A percentile compares a stretch with the other conserved stretches of the same genome.
Evolutionary conservation across 2,888 invertebrate genomes (phyloP).

Genomic region (Chymomyza amoena): DNA sequence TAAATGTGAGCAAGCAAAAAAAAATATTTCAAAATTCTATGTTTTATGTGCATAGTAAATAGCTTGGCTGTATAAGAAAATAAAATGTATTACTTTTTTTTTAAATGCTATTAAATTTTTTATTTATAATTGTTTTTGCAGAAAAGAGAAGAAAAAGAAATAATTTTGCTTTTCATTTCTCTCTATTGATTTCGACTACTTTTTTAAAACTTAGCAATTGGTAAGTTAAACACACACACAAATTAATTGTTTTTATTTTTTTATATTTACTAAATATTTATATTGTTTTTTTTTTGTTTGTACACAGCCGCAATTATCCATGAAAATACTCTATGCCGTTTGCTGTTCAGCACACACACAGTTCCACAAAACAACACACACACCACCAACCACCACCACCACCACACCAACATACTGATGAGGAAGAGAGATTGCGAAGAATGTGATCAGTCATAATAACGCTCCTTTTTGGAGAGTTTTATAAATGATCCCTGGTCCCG

Average conservation of each 20-base stretch:
- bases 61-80: slow-evolving; percentile 1
- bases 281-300: slow-evolving; percentile 20
- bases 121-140: slow-evolving; percentile 43
- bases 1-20: slow-evolving; percentile 8
- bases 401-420: slow-evolving; percentile 8
- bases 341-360: slow-evolving; percentile 17
- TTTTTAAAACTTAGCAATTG: slow-evolving; percentile 35
- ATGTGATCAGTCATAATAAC: background rate
- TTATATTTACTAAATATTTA: slow-evolving; percentile 1
- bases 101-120: slow-evolving; percentile 9
- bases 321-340: slow-evolving; percentile 47
- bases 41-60: background rate
- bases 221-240: slow-evolving; percentile 49
- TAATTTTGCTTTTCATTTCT: slow-evolving; percentile 56
- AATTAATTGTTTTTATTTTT: slow-evolving; percentile 1
- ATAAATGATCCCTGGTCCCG: background rate
- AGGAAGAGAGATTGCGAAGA: background rate
- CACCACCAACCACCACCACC: background rate
- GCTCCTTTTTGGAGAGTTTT: background rate
- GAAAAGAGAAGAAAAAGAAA: slow-evolving; percentile 72
- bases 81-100: background rate
- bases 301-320: slow-evolving; percentile 40
- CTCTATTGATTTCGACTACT: slow-evolving; percentile 4
- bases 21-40: slow-evolving; percentile 1
- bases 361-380: background rate